Base-by-base conservation (phyloP, 2,888 invertebrate species). In the Spicauda simplicius region DNA sequence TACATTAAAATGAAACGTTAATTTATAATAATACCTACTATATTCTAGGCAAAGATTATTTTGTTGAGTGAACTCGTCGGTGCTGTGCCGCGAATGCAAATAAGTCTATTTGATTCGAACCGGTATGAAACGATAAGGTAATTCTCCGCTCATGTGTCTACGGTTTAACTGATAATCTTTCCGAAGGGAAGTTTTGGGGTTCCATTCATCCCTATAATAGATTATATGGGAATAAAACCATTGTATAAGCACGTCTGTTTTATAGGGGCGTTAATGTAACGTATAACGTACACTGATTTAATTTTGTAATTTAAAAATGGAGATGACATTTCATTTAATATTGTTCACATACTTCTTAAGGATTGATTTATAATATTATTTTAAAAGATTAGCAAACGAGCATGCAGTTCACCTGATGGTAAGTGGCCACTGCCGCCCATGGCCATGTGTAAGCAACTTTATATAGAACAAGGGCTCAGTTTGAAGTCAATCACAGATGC, bases 71-170 rank as follows among this genome's bases (percentile, higher is more conserved):
- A 60, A 66, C 74, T 80, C 72, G 76, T 78, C 79, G 77, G 73
- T 76, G 75, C 76, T 74, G 72, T 76, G 78, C 76, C 76, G 76
- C 75, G 69, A 76, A 86, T 85, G 84, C 81, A 85, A 85, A 86
- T 84, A 83, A 78, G 70, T 72, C 73, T 66, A 66, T 66, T 55
- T 74, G 76, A 78, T 78, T 69, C 68, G 80, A 83, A 88, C 87
- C 86, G 85, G 88, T 64, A 72, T 67, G 70, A 72, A 71, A 69
- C 68, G 76, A 76, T 75, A 76, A 73, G 71, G 80, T 60, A 55
- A 54, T 52, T 25, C 58, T 64, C 16, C 33, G 33, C 33, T 25
- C 16, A 19, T 65, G 45, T 53, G 45, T 64, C 37, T 37, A 37
- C 30, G 53, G 68, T 66, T 71, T 71, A 72, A 71, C 71, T 70